Evolutionary conservation across 2,113 vertebrate species (phyloP).

Genomic region (Hepsetus odoe): DNA sequence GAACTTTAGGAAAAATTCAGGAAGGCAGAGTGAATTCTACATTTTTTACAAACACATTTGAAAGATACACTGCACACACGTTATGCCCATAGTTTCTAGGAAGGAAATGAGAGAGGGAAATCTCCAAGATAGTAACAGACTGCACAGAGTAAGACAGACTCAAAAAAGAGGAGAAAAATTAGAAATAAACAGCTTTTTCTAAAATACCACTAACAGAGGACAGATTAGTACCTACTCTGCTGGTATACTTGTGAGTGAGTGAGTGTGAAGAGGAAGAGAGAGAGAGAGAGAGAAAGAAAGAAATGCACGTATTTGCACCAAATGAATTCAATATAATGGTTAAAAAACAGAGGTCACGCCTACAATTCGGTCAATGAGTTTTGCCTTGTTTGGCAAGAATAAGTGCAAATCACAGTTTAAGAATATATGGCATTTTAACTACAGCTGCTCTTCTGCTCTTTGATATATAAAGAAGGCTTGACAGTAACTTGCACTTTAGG

Average conservation of each 20-base stretch:
- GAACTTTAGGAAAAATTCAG: conserved; percentile 65
- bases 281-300: too few species aligned
- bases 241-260: too few species aligned
- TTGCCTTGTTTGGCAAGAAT: background rate
- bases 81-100: conserved; percentile 81
- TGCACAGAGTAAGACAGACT: conserved; percentile 68
- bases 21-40: conserved; percentile 66
- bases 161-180: conserved; percentile 46
- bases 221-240: background rate
- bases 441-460: background rate
- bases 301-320: background rate
- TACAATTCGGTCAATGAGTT: background rate
- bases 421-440: background rate
- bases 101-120: conserved; percentile 74
- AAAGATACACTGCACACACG: conserved; percentile 65
- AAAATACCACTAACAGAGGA: conserved; percentile 41
- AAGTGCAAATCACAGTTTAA: too few species aligned
- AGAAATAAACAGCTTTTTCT: conserved; percentile 1
- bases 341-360: background rate
- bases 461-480: background rate
- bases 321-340: background rate
- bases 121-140: conserved; percentile 71
- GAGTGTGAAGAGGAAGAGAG: too few species aligned
- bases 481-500: background rate
- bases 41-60: conserved; percentile 63